Percentiles rank a stretch among this genome's conserved stretches.
These are phyloP conservation scores for Anseranas semipalmata DNA, from an alignment of 2,113 vertebrate genomes.

Conservation along the genomic window DNA sequence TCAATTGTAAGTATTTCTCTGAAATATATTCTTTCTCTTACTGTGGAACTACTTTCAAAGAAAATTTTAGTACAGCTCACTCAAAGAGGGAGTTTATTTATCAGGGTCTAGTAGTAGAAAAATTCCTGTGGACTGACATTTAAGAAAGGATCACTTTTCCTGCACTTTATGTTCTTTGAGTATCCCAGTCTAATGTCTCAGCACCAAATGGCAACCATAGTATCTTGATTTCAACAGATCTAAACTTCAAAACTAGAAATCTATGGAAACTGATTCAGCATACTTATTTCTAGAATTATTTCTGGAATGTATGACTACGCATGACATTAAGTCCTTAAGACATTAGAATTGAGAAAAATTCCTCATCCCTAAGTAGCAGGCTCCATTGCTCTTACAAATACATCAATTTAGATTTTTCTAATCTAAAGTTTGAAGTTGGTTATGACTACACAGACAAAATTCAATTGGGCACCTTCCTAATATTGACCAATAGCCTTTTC, in stretches of 20 bases:
- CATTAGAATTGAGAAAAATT: background rate
- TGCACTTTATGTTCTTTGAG: background rate
- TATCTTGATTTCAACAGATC: background rate
- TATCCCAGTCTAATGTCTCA: background rate
- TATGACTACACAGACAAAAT: background rate
- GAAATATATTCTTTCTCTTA: background rate
- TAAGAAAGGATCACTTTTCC: background rate
- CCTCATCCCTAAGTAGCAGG: background rate
- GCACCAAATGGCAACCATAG: background rate
- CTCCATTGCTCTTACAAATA: background rate
- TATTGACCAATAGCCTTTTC: background rate
- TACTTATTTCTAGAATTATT: too few species aligned
- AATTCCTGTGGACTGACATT: background rate
- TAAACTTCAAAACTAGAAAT: background rate
- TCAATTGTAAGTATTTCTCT: background rate
- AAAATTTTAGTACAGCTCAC: background rate
- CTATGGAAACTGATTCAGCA: background rate
- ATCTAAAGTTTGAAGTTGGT: background rate
- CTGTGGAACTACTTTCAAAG: background rate
- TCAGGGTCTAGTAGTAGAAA: background rate
- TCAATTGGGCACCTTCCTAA: background rate
- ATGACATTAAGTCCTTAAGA: background rate
- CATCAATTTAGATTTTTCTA: background rate
- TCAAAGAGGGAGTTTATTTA: background rate
- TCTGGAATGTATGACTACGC: background rate